Conservation (phyloP, 1,140 invertebrate species). For the Drosophila gunungcola region DNA sequence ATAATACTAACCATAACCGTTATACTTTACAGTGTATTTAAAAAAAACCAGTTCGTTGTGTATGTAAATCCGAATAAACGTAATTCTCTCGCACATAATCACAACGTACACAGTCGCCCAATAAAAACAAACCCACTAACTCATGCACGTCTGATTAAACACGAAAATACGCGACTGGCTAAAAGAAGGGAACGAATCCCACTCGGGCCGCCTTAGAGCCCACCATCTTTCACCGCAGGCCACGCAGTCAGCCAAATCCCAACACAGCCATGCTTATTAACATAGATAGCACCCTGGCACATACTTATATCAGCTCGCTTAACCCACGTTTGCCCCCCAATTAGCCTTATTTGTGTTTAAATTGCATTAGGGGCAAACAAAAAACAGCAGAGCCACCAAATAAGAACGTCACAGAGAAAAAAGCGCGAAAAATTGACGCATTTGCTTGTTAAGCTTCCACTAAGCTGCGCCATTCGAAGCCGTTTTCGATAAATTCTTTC, state of each 20-base stretch:
- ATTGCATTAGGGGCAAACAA: slow-evolving; percentile 68
- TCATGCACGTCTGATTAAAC: slow-evolving; percentile 74
- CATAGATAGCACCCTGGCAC: slow-evolving; percentile 58
- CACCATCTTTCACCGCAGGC: slow-evolving; percentile 41
- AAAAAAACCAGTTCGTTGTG: background rate
- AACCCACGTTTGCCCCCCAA: slow-evolving; percentile 41
- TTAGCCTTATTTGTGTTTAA: slow-evolving; percentile 79
- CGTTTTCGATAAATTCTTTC: slow-evolving; percentile 67
- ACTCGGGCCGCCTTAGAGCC: background rate
- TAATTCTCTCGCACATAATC: slow-evolving; percentile 28
- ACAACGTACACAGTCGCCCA: slow-evolving; percentile 32
- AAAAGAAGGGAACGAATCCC: background rate
- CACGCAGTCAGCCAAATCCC: slow-evolving; percentile 69
- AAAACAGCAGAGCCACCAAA: slow-evolving; percentile 31
- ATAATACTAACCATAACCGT: no score
- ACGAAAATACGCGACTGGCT: slow-evolving; percentile 56
- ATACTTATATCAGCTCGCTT: slow-evolving; percentile 17
- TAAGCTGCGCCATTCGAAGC: slow-evolving; percentile 60
- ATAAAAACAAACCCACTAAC: slow-evolving; percentile 61
- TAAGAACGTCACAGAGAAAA: slow-evolving; percentile 20
- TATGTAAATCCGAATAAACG: slow-evolving; percentile 23
- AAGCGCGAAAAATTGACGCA: slow-evolving; percentile 63
- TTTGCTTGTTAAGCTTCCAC: slow-evolving; percentile 58
- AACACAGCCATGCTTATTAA: slow-evolving; percentile 72
- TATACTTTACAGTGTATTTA: slow-evolving; percentile 3